Percentiles rank a stretch among this genome's conserved stretches.
These are phyloP conservation scores for Sinodicranocentrus sp. DNA, from an alignment of 2,888 invertebrate species.

Conservation along the genomic window DNA sequence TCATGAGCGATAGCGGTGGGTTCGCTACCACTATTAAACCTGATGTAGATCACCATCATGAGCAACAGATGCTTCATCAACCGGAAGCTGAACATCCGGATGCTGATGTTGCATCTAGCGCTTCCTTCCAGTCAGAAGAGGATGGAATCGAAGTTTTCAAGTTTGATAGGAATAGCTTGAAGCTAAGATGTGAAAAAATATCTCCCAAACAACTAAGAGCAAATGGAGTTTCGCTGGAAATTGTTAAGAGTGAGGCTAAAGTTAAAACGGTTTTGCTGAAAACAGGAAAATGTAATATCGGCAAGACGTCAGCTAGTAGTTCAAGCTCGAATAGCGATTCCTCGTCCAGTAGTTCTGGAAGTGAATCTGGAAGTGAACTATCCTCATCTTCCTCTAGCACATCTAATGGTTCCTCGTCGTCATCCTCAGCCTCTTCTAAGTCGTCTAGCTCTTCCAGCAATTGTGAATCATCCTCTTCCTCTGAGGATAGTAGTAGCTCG, in stretches of 20 bases:
- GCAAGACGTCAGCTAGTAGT: no score
- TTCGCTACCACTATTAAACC: no score
- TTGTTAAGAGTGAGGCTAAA: background rate
- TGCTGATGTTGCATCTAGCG: background rate
- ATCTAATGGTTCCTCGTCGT: background rate
- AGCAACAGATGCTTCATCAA: background rate
- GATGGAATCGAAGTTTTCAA: constrained; percentile 57
- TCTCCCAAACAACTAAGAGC: constrained; percentile 14
- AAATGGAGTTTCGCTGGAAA: background rate
- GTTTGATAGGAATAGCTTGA: constrained; percentile 55
- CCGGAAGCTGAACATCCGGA: background rate
- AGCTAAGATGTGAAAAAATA: constrained; percentile 50
- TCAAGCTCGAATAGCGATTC: background rate
- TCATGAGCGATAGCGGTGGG: no score
- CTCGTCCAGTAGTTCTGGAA: constrained; percentile 36
- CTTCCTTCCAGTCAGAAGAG: constrained; percentile 12
- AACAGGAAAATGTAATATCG: background rate
- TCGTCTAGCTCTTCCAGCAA: background rate
- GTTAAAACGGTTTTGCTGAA: no score
- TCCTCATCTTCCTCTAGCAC: constrained; percentile 21
- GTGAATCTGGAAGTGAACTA: constrained; percentile 21
- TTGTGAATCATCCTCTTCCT: background rate
- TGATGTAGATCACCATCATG: no score
- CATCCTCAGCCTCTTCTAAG: constrained; percentile 1
- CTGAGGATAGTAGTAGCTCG: background rate